Base-by-base conservation (phyloP, 2,797 vertebrate genomes). In the Catamblyrhynchus diadema region DNA sequence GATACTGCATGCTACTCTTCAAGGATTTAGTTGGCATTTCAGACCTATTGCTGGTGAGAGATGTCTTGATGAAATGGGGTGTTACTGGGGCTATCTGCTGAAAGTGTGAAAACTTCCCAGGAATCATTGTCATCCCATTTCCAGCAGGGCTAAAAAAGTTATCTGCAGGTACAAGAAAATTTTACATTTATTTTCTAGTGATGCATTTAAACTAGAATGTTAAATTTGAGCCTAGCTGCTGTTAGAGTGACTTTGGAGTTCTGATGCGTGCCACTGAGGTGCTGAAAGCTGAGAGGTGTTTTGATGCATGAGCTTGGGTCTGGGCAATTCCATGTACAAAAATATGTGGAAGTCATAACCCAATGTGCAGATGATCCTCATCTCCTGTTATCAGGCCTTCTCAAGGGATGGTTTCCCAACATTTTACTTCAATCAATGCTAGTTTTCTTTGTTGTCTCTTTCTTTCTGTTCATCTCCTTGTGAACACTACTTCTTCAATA, bases 21-120 rank as follows among this genome's bases (percentile, higher is more conserved):
- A 84, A 79, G 30, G 59, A 37, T 90, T 93, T 95, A 88, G 28
- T 8, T 91, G 62, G 51, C 59, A 35, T 66, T 92, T 62, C 13
- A 79, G 44, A 62, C 9, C 20, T 72, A 41, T 10, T 59, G 37
- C 73, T 90, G 44, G 35, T 62, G 37, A 59, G 51, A 80, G 25
- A 30, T 27, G 25, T 72, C 66, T 69, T 70, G 60, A 69, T 70
- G 54, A 72, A 86, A 70, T 59, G 35, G 50, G 59, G 4, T 33
- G 6, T 70, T 91, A 88, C 75, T 90, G 54, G 32, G 60, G 25
- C 8, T 81, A 28, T 50, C 13, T 67, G 13, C 47, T 24, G 5
- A 50, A 50, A 50, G 16, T 42, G 56, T n/a, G 24, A 61, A 78
- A 69, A 21, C 17, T 47, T 72, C 45, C 37, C 20, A 72, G 67